Evolutionary conservation across 2,888 invertebrate genomes (phyloP).

Genomic region (Plutella xylostella): DNA sequence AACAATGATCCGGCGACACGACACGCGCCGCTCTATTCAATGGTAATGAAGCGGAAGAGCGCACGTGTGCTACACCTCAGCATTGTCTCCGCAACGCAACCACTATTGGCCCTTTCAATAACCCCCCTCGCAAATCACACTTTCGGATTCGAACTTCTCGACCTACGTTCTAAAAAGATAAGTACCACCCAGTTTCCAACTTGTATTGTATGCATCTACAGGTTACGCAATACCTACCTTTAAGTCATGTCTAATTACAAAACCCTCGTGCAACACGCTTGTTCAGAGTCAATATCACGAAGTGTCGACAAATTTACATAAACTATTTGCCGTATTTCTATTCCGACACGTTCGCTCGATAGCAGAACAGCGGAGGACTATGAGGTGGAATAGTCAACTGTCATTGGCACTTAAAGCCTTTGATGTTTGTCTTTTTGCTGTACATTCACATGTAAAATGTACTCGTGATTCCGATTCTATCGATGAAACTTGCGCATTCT

Average conservation of each 20-base stretch:
- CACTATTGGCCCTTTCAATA: constrained; percentile 1
- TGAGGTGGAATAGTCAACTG: too few species aligned
- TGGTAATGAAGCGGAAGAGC: constrained; percentile 65
- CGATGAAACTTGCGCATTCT: constrained; percentile 33
- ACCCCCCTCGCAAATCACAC: too few species aligned
- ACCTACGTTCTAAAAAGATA: too few species aligned
- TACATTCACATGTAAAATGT: constrained; percentile 23
- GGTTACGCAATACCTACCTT: too few species aligned
- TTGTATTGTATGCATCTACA: too few species aligned
- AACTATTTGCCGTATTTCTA: not conserved
- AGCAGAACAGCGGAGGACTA: not conserved
- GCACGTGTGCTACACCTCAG: constrained; percentile 19
- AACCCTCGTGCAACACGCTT: not conserved
- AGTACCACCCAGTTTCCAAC: too few species aligned
- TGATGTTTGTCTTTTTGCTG: constrained; percentile 23
- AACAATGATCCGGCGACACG: constrained; percentile 49
- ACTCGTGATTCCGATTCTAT: constrained; percentile 49
- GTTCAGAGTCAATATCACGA: not conserved
- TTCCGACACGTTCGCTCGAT: not conserved
- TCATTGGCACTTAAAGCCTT: constrained; percentile 19
- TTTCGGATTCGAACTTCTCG: too few species aligned
- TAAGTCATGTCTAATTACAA: not conserved
- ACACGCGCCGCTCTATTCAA: constrained; percentile 55
- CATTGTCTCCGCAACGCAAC: constrained; percentile 39
- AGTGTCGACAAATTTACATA: not conserved